Conservation (phyloP, 2,888 invertebrate genomes). For the Pimpla rufipes region DNA sequence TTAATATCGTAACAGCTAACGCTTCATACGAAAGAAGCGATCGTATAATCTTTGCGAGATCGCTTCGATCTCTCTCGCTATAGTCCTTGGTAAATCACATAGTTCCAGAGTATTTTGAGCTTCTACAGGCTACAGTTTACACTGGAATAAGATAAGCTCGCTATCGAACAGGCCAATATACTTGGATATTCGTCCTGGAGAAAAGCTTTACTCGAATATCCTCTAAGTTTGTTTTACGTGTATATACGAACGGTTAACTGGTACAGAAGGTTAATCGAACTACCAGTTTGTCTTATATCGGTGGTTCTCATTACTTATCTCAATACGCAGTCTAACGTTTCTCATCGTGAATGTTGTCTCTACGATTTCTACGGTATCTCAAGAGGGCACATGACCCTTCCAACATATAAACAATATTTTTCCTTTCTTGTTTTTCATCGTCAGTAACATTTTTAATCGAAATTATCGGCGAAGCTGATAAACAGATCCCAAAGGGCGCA, state of each 20-base stretch:
- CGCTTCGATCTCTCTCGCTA: background rate
- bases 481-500: background rate
- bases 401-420: background rate
- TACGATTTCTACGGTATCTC: slow-evolving; percentile 15
- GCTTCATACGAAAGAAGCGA: background rate
- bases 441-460: background rate
- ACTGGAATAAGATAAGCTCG: slow-evolving; percentile 51
- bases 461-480: background rate
- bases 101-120: slow-evolving; percentile 2
- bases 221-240: slow-evolving; percentile 15
- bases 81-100: background rate
- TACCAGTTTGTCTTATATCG: slow-evolving; percentile 47
- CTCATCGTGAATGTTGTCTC: slow-evolving; percentile 44
- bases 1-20: slow-evolving; percentile 1
- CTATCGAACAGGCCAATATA: slow-evolving; percentile 44
- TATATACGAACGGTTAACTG: slow-evolving; percentile 37
- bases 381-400: background rate
- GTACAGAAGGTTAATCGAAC: slow-evolving; percentile 34
- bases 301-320: slow-evolving; percentile 58
- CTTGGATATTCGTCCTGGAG: slow-evolving; percentile 20
- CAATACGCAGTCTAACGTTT: slow-evolving; percentile 55
- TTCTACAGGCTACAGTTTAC: slow-evolving; percentile 24
- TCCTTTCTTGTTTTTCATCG: background rate
- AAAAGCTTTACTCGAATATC: slow-evolving; percentile 29
- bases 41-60: slow-evolving; percentile 3